These are phyloP conservation scores for Alviniconcha marisindica DNA, from an alignment of 1,140 invertebrate species.

Conservation along the genomic window DNA sequence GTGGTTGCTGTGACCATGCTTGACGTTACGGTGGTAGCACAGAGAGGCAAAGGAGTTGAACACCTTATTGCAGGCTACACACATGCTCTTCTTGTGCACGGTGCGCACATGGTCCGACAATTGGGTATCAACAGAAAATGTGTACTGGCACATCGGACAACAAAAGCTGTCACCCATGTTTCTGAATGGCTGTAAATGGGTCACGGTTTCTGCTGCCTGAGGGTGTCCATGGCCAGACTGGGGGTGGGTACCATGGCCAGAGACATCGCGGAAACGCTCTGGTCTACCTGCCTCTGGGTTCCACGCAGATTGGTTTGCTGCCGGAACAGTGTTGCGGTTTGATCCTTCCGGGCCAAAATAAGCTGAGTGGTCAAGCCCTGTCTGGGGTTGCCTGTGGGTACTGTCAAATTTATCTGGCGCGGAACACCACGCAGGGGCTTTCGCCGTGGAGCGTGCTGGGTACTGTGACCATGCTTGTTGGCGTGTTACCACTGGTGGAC, in stretches of 20 bases:
- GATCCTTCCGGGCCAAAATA: too few relatives aligned
- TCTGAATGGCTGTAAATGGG: background rate
- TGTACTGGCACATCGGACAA: background rate
- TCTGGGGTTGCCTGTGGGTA: too few relatives aligned
- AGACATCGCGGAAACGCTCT: too few relatives aligned
- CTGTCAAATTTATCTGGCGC: too few relatives aligned
- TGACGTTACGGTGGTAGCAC: conserved; percentile 19
- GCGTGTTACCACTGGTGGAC: too few relatives aligned
- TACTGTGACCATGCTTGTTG: too few relatives aligned
- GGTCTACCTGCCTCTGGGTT: too few relatives aligned
- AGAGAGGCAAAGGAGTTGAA: background rate
- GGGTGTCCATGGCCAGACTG: background rate
- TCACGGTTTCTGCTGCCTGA: background rate
- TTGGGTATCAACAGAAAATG: background rate
- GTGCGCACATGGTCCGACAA: background rate
- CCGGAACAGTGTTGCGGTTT: too few relatives aligned
- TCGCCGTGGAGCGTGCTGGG: too few relatives aligned
- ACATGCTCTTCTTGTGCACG: conserved; percentile 13
- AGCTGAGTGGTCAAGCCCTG: too few relatives aligned
- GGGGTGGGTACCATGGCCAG: background rate
- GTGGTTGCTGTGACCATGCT: conserved; percentile 9
- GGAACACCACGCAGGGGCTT: too few relatives aligned
- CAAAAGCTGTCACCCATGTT: background rate
- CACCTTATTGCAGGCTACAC: conserved; percentile 2
- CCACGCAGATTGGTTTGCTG: too few relatives aligned